Evolutionary conservation across 2,888 invertebrate species (phyloP), one percentile per base, ranked within the genome.

Genomic region (Noctuana brunneofusca): DNA sequence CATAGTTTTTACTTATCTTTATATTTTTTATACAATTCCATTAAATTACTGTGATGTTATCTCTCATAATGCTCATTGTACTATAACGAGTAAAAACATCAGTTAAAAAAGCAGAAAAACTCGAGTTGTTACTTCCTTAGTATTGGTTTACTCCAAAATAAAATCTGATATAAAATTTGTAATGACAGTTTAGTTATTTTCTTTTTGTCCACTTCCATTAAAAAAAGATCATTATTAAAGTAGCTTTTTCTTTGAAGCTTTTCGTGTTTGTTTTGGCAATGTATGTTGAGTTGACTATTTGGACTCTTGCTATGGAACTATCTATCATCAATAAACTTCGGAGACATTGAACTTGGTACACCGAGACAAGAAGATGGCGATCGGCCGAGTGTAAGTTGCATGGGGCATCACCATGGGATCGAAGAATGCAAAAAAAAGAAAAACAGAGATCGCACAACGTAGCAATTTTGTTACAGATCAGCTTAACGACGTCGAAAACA

Each of bases 401-500:
- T 89, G 90, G 86, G 83, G 75, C 75, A 75, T 71, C 74, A 74
- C 68, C 67, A 68, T 71, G 80, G 86, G 82, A 75, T 68, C 56
- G 63, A 73, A 71, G 75, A 76, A 72, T 74, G 8, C 38, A 41
- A 41, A 41, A 41, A 38, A 81, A 81, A 46, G 43, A 55, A 55
- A 62, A 49, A 56, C 79, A 65, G 79, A 85, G 86, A 88, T 87
- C 89, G 91, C 91, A 89, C 84, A 90, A 89, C 80, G 83, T 81
- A 86, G 86, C 77, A 76, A 87, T 91, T 90, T 86, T 91, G 90
- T 91, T 91, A 80, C 91, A 91, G 91, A 89, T 91, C 90, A 91
- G 88, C 88, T 87, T 91, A 86, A 86, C 91, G 83, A 91, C 91
- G 83, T 91, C 91, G 88, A 91, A 91, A 91, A 91, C 91, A 84